Percentiles rank a stretch among this genome's conserved stretches.
Evolutionary conservation across 2,888 invertebrate species (phyloP).

Genomic region (Amiota minor): DNA sequence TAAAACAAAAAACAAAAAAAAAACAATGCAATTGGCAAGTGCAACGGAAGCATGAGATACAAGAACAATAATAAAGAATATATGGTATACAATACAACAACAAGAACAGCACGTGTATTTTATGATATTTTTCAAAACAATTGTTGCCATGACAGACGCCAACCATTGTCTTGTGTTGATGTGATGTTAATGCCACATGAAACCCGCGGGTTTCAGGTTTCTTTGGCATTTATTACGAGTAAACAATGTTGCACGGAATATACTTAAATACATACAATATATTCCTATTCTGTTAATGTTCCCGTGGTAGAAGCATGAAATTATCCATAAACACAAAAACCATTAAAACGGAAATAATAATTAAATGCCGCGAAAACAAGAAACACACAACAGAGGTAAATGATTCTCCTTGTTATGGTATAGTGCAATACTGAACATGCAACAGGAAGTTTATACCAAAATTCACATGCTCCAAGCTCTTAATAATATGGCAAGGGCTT

Average conservation of each 20-base stretch:
- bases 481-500: neutral
- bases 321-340: constrained; percentile 28
- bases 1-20: neutral
- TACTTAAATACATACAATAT: too few species aligned
- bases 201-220: neutral
- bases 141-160: constrained; percentile 11
- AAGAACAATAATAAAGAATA: constrained; percentile 13
- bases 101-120: constrained; percentile 5
- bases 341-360: constrained; percentile 66
- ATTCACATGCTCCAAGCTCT: neutral
- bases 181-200: neutral
- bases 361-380: constrained; percentile 50
- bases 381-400: too few species aligned
- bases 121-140: too few species aligned
- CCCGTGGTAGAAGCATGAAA: too few species aligned
- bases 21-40: constrained; percentile 25
- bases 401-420: too few species aligned
- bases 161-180: neutral
- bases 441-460: constrained; percentile 22
- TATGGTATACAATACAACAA: neutral
- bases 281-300: too few species aligned
- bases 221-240: too few species aligned
- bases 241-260: too few species aligned
- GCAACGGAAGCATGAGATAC: constrained; percentile 12
- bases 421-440: constrained; percentile 1